phyloP scores from a whole-genome alignment of 2,113 vertebrate genomes.

The Baryphthengus martii region DNA sequence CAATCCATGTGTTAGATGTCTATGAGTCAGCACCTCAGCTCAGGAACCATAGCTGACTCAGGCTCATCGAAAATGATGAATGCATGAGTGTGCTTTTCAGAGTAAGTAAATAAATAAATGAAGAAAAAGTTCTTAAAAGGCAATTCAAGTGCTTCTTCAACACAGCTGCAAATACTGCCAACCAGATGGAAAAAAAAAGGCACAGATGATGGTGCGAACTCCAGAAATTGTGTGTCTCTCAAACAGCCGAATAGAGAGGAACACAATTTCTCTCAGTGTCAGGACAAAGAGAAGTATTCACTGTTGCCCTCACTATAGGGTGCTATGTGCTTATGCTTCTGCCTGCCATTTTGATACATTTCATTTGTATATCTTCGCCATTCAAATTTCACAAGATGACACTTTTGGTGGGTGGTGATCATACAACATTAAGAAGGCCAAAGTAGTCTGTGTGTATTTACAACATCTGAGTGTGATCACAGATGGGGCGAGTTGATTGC shows the following conservation, averaged over 20 bases:
- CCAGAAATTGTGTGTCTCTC: not conserved
- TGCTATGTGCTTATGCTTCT: not conserved
- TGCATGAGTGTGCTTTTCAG: not conserved
- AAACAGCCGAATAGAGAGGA: not conserved
- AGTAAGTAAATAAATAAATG: not conserved
- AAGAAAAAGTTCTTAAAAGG: not conserved
- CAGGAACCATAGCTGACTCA: not conserved
- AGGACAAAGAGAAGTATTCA: not conserved
- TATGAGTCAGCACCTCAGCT: not conserved
- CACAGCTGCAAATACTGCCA: not conserved
- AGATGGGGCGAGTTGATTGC: not conserved
- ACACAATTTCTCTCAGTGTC: not conserved
- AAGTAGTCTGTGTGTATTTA: not conserved
- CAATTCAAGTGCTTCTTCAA: not conserved
- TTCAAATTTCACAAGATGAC: not conserved
- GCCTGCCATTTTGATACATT: not conserved
- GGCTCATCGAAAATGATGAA: not conserved
- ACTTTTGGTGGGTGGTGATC: not conserved
- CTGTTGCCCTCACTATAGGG: not conserved
- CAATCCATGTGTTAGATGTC: not conserved
- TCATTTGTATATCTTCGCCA: not conserved
- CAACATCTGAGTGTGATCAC: not conserved
- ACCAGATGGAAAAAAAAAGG: not conserved
- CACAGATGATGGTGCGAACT: not conserved
- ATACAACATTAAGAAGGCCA: not conserved